Conservation (phyloP, 1,140 invertebrate species). For the Plutomurus gul region DNA sequence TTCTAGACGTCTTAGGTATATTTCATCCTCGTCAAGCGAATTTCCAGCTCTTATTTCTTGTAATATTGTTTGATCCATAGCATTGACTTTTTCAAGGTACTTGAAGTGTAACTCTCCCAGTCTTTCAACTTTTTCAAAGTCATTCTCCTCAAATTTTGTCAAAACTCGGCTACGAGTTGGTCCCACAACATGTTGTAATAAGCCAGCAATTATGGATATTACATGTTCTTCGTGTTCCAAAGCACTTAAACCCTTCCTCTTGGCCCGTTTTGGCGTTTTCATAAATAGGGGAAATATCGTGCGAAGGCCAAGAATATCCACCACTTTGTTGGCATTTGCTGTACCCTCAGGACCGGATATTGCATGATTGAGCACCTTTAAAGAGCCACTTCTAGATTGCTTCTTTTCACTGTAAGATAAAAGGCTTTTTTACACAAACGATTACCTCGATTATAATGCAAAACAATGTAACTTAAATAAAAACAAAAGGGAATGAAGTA, state of each 20-base stretch:
- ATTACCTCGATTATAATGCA: too few species aligned
- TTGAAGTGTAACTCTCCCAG: conserved; percentile 96
- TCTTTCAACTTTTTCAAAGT: conserved; percentile 97
- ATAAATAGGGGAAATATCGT: conserved; percentile 98
- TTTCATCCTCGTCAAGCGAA: conserved; percentile 74
- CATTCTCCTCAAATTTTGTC: conserved; percentile 97
- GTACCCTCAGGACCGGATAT: conserved; percentile 89
- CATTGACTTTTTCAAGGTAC: conserved; percentile 91
- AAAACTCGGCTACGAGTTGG: conserved; percentile 86
- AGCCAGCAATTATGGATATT: conserved; percentile 88
- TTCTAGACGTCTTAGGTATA: conserved; percentile 86
- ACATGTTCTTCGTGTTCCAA: conserved; percentile 97
- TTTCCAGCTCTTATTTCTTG: conserved; percentile 62
- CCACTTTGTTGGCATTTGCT: conserved; percentile 97
- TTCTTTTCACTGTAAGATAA: conserved; percentile 82
- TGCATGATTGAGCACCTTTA: conserved; percentile 96
- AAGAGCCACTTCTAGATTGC: conserved; percentile 90
- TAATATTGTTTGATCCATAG: conserved; percentile 77
- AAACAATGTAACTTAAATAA: too few species aligned
- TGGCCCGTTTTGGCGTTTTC: conserved; percentile 91
- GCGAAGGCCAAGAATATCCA: conserved; percentile 94
- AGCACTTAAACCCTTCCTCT: conserved; percentile 79
- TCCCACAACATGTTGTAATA: conserved; percentile 89
- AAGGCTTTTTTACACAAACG: too few species aligned
- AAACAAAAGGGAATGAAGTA: too few species aligned